Base-by-base conservation (phyloP, 1,140 invertebrate genomes). In the Wiebesia pumilae region DNA sequence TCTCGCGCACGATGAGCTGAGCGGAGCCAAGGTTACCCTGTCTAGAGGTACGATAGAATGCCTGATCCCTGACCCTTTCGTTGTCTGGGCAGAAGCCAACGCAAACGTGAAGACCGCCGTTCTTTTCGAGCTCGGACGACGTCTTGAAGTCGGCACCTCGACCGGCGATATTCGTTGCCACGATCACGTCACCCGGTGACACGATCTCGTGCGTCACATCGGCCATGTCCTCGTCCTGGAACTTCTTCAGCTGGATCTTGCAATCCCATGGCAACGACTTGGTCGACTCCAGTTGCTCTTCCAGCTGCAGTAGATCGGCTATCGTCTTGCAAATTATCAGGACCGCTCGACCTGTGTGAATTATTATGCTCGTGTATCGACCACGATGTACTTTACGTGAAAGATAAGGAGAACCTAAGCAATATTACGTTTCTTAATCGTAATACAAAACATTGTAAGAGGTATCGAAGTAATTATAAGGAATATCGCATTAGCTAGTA, bases 111-210 rank as follows among this genome's bases (percentile, higher is more conserved):
- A 94, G 84, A 12, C 93, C 93, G 67, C 92, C 93, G 33, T 81
- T 86, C 16, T 83, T 51, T 38, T 88, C 87, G 38, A 94, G 82
- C 12, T 88, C 87, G 21, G 87, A 3, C 16, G 89, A 89, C 3
- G 91, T 88, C 81, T 92, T 91, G 33, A 94, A 92, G 73, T 94
- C 92, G 1, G 93, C 93, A 6, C 93, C 93, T 62, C 93, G 88
- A 79, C 93, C 93, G 21, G 93, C 92, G 27, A 94, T 86, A 80
- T 94, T 94, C n/a, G 93, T 94, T 35, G 93, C 91, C 27, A 94
- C 89, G n/a, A 94, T 91, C 16, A 93, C 67, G 33, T 87, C 86
- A 0, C 86, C 86, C 3, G 82, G 65, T 9, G 67, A 2, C 81
- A 84, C 79, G 3, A 9, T 84, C n/a, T 87, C 85, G 6, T 73